A percentile compares a stretch with the other conserved stretches of the same genome.
phyloP scores from a whole-genome alignment of 2,797 vertebrate genomes.

The Diplodus puntazzo region DNA sequence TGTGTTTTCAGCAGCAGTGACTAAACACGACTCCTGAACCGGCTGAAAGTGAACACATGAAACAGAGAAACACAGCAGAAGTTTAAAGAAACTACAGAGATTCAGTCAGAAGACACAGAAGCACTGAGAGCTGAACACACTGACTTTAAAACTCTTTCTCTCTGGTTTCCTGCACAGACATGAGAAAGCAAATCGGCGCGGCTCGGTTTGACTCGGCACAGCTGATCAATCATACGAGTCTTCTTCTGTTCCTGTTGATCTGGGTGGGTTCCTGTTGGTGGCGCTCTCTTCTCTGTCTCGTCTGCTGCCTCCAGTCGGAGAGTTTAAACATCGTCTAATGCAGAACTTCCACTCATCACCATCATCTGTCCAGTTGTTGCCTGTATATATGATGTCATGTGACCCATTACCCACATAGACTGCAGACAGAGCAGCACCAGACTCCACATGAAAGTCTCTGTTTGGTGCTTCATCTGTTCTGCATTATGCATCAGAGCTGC shows the following conservation, averaged over 20 bases:
- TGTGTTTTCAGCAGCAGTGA: too few relatives aligned
- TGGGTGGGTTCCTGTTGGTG: neutral
- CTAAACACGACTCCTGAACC: too few relatives aligned
- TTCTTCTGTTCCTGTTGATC: neutral
- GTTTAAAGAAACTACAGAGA: too few relatives aligned
- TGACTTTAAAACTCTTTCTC: too few relatives aligned
- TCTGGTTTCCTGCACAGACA: too few relatives aligned
- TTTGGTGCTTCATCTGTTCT: conserved; percentile 20
- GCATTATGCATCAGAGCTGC: conserved; percentile 1
- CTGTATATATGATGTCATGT: neutral
- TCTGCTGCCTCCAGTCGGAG: neutral
- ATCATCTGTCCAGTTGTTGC: neutral
- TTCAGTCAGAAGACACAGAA: too few relatives aligned
- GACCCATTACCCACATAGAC: neutral
- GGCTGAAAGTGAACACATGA: too few relatives aligned
- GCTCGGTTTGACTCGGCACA: too few relatives aligned
- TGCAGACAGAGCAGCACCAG: neutral
- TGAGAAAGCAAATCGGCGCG: too few relatives aligned
- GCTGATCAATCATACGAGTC: neutral
- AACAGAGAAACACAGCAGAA: too few relatives aligned
- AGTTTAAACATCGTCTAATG: neutral
- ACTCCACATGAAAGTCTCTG: neutral
- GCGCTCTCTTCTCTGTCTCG: neutral
- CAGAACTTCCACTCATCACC: neutral
- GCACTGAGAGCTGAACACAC: too few relatives aligned